A percentile compares a stretch with the other conserved stretches of the same genome.
Conservation (phyloP, 2,888 invertebrate genomes). For the Cryptocephalus primarius region DNA sequence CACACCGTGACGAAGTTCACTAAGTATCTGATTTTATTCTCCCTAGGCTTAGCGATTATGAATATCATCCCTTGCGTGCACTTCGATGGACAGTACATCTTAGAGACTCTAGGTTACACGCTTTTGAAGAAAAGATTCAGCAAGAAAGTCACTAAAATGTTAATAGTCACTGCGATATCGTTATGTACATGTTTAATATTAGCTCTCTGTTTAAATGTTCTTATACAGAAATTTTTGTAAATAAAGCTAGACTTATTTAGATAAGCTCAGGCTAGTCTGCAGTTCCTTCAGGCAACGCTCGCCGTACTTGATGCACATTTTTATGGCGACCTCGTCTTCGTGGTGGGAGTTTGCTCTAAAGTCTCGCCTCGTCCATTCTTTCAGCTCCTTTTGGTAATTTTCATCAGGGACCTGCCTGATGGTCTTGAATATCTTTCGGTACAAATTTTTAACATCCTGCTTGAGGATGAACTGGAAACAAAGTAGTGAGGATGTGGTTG, state of each 20-base stretch:
- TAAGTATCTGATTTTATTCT: conserved; percentile 75
- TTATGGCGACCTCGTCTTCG: conserved; percentile 62
- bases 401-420: conserved; percentile 55
- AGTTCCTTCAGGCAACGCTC: conserved; percentile 58
- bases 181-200: no score
- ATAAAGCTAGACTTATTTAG: conserved; percentile 34
- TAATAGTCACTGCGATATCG: conserved; percentile 34
- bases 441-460: conserved; percentile 66
- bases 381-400: conserved; percentile 51
- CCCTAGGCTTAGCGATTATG: conserved; percentile 78
- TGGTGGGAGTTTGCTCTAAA: conserved; percentile 61
- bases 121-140: conserved; percentile 18
- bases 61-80: conserved; percentile 90
- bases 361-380: conserved; percentile 62
- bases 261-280: conserved; percentile 49
- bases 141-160: conserved; percentile 38
- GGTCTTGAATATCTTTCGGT: conserved; percentile 60
- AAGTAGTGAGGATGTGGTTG: background rate
- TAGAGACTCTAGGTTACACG: conserved; percentile 48
- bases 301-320: conserved; percentile 59
- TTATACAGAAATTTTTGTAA: no score
- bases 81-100: conserved; percentile 87
- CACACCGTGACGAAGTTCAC: conserved; percentile 61
- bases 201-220: no score
- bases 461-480: conserved; percentile 66